These are phyloP conservation scores for cat (Felis catus) DNA, from an alignment of 2,113 vertebrate genomes.

Conservation along the genomic window DNA sequence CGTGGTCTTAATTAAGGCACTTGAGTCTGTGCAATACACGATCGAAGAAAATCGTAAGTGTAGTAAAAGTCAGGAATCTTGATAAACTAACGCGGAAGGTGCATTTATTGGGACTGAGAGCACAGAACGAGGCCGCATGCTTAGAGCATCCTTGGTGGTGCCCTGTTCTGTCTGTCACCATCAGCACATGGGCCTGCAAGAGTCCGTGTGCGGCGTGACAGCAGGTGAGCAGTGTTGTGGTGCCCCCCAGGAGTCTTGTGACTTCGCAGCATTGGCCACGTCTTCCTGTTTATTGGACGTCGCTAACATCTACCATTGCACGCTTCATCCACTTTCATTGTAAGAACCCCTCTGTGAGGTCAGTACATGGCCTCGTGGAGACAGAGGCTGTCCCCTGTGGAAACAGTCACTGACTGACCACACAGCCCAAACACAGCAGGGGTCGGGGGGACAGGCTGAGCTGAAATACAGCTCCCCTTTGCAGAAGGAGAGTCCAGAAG, in stretches of 20 bases:
- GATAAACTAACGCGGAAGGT: background rate
- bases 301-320: background rate
- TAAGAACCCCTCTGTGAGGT: background rate
- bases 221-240: background rate
- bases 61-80: background rate
- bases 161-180: background rate
- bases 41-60: background rate
- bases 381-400: background rate
- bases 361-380: background rate
- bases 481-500: background rate
- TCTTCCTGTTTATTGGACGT: background rate
- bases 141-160: background rate
- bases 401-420: background rate
- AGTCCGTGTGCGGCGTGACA: background rate
- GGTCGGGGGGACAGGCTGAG: background rate
- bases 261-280: background rate
- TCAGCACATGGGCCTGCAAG: background rate
- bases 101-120: background rate
- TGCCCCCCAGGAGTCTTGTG: background rate
- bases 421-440: background rate
- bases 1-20: background rate
- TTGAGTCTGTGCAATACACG: background rate
- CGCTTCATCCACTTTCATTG: rapidly evolving
- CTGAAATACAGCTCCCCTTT: background rate
- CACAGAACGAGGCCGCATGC: background rate